Percentiles rank a stretch among this genome's conserved stretches.
phyloP scores from a whole-genome alignment of 2,888 invertebrate species.

The Biston betularia region DNA sequence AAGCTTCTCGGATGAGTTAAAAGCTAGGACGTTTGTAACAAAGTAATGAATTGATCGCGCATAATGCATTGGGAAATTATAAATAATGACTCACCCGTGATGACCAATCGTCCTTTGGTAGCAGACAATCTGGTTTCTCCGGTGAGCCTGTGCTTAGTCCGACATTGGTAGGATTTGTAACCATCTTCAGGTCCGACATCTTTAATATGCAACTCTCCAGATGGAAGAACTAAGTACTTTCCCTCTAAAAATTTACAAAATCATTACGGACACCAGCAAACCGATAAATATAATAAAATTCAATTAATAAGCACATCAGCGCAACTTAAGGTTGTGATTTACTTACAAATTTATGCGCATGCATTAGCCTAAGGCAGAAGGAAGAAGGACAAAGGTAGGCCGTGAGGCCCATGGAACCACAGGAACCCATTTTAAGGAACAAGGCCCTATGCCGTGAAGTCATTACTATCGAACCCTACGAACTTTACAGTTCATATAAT shows the following conservation, averaged over 20 bases:
- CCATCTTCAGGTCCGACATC: slow-evolving; percentile 98
- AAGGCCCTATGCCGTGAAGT: slow-evolving; percentile 55
- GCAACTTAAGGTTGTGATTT: slow-evolving; percentile 74
- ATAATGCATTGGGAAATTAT: slow-evolving; percentile 26
- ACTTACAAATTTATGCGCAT: slow-evolving; percentile 79
- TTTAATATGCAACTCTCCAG: slow-evolving; percentile 97
- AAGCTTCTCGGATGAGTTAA: slow-evolving; percentile 25
- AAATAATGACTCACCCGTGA: slow-evolving; percentile 92
- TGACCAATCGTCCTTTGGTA: slow-evolving; percentile 96
- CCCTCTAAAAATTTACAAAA: slow-evolving; percentile 88
- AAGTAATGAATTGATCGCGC: slow-evolving; percentile 50
- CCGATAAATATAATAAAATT: slow-evolving; percentile 11
- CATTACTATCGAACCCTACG: slow-evolving; percentile 19
- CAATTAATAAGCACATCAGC: slow-evolving; percentile 45
- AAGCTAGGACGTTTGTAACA: slow-evolving; percentile 23
- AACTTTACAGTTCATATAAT: slow-evolving; percentile 24
- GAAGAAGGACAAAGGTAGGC: slow-evolving; percentile 83
- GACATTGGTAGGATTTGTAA: slow-evolving; percentile 96
- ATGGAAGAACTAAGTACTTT: slow-evolving; percentile 97
- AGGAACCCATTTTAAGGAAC: slow-evolving; percentile 67
- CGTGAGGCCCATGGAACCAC: slow-evolving; percentile 86
- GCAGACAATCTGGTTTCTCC: slow-evolving; percentile 97
- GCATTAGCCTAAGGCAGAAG: slow-evolving; percentile 86
- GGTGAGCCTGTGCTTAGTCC: slow-evolving; percentile 96
- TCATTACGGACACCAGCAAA: slow-evolving; percentile 36